Evolutionary conservation across 2,888 invertebrate species (phyloP).

Genomic region (Platycnemis pennipes): DNA sequence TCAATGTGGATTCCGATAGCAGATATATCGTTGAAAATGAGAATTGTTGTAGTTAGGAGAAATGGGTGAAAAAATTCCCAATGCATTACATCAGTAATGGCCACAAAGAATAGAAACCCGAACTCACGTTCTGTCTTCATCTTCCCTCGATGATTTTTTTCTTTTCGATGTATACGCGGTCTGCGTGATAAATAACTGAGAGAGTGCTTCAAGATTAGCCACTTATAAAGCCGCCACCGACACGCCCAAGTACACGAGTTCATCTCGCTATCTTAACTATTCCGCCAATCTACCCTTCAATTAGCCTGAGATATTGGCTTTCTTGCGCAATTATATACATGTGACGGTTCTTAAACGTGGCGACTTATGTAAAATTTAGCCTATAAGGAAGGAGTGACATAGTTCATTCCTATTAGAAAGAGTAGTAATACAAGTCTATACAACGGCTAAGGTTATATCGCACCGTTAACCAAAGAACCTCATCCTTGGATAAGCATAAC

Average conservation of each 20-base stretch:
- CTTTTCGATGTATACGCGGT: background rate
- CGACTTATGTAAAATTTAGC: too few species aligned
- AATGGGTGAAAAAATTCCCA: too few species aligned
- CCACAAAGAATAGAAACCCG: background rate
- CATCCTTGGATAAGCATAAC: too few species aligned
- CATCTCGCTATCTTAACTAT: background rate
- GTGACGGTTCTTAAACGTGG: too few species aligned
- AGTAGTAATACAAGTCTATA: too few species aligned
- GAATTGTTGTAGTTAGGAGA: too few species aligned
- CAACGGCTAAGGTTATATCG: too few species aligned
- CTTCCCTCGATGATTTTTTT: background rate
- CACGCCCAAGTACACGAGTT: background rate
- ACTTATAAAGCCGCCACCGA: background rate
- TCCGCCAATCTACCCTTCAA: background rate
- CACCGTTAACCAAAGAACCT: too few species aligned
- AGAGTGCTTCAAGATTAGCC: background rate
- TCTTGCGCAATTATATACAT: background rate
- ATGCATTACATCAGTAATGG: background rate
- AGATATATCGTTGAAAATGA: too few species aligned
- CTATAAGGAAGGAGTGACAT: too few species aligned
- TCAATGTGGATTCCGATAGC: too few species aligned
- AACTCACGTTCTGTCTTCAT: constrained; percentile 11
- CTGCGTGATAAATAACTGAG: background rate
- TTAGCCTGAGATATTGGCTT: background rate
- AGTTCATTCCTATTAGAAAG: too few species aligned